A percentile compares a stretch with the other conserved stretches of the same genome.
These are phyloP conservation scores for Hemiscyllium ocellatum DNA, from an alignment of 2,113 vertebrate genomes.

Conservation along the genomic window DNA sequence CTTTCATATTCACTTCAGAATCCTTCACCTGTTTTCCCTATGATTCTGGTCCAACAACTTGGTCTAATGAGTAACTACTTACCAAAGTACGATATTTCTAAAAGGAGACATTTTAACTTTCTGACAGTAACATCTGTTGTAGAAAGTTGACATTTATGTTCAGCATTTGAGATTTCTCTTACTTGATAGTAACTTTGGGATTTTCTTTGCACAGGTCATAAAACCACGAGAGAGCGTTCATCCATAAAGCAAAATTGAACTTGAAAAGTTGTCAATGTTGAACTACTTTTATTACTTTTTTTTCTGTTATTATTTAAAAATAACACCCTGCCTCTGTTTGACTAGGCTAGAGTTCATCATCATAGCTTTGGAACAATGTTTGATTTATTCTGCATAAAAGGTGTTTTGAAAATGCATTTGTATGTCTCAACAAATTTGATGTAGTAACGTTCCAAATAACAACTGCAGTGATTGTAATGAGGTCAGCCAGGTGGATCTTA, in stretches of 20 bases:
- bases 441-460: neutral
- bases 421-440: neutral
- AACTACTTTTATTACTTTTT: neutral
- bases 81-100: neutral
- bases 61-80: neutral
- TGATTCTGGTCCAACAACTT: neutral
- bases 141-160: neutral
- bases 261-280: neutral
- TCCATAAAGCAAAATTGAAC: neutral
- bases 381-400: neutral
- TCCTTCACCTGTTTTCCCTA: neutral
- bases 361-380: neutral
- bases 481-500: too few species aligned
- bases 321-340: neutral
- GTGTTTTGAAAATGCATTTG: neutral
- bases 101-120: neutral
- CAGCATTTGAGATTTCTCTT: neutral
- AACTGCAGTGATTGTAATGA: neutral
- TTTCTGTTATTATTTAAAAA: neutral
- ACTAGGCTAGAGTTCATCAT: neutral
- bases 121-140: neutral
- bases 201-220: neutral
- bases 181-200: neutral
- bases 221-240: neutral
- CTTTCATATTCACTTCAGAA: neutral